A percentile compares a stretch with the other conserved stretches of the same genome.
phyloP scores from a whole-genome alignment of 1,140 invertebrate species.

The Aphelenchoides fujianensis region DNA sequence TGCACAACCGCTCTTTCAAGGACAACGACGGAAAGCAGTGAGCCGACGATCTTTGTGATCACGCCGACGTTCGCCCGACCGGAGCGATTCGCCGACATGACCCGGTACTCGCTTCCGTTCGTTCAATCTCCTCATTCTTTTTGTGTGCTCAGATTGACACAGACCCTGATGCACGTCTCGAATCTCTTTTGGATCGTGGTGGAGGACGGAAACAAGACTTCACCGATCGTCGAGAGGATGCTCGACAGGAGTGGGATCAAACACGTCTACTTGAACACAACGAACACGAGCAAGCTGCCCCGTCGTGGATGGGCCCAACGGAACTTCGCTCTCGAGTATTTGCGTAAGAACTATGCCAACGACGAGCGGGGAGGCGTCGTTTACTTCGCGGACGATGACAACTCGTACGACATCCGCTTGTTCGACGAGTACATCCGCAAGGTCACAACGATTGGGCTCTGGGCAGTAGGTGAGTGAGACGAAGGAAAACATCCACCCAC shows the following conservation, averaged over 20 bases:
- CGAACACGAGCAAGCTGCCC: conserved; percentile 2
- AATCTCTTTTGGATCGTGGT: conserved; percentile 33
- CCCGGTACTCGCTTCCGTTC: conserved; percentile 58
- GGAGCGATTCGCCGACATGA: conserved; percentile 90
- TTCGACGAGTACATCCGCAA: conserved; percentile 29
- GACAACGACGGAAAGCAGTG: not conserved
- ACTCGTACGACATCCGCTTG: conserved; percentile 20
- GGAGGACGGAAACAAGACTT: conserved; percentile 25
- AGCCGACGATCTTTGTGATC: conserved; percentile 68
- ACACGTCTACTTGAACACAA: conserved; percentile 27
- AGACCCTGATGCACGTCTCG: conserved; percentile 31
- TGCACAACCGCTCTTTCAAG: not conserved
- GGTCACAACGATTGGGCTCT: conserved; percentile 27
- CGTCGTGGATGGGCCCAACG: conserved; percentile 64
- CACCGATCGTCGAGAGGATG: conserved; percentile 21
- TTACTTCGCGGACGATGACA: conserved; percentile 32
- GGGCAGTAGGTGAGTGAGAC: conserved; percentile 27
- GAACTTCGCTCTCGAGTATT: conserved; percentile 67
- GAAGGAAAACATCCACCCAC: not conserved
- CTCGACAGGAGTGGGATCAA: conserved; percentile 23
- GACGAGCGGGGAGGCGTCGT: conserved; percentile 4
- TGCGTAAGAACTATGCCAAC: conserved; percentile 2
- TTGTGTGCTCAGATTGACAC: conserved; percentile 29
- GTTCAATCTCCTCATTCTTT: not conserved
- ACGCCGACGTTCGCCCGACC: conserved; percentile 84